Percentiles rank a stretch among this genome's conserved stretches.
Conservation (phyloP, 2,113 vertebrate genomes). For the Rafetus swinhoei region DNA sequence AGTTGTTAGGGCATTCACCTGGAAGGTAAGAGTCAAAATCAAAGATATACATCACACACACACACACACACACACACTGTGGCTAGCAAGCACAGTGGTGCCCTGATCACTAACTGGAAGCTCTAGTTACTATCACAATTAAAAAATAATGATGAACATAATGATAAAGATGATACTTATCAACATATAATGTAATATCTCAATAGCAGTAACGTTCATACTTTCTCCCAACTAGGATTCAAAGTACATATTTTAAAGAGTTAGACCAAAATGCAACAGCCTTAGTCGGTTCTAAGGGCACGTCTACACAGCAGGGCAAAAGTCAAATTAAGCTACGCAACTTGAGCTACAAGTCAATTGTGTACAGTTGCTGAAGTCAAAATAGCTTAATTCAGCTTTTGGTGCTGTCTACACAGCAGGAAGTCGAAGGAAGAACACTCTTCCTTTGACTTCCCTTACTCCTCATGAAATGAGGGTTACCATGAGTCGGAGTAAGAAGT, state of each 20-base stretch:
- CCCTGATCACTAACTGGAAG: not conserved
- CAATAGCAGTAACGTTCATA: not conserved
- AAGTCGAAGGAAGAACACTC: too few relatives aligned
- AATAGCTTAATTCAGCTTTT: too few relatives aligned
- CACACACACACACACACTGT: not conserved
- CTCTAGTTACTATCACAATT: not conserved
- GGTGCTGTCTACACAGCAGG: too few relatives aligned
- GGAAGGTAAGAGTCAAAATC: not conserved
- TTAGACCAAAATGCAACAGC: not conserved
- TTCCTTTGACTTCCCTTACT: too few relatives aligned
- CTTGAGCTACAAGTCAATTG: too few relatives aligned
- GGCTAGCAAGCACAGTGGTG: not conserved
- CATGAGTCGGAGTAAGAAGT: too few relatives aligned
- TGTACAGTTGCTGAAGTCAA: too few relatives aligned
- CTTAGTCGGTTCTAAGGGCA: not conserved
- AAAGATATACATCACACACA: not conserved
- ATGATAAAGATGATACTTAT: not conserved
- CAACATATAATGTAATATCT: not conserved
- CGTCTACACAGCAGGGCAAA: too few relatives aligned
- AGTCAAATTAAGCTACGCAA: too few relatives aligned
- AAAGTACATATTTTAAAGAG: not conserved
- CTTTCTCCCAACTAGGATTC: not conserved
- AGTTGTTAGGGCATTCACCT: not conserved
- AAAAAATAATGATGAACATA: not conserved
- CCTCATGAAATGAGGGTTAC: too few relatives aligned